Base-by-base conservation (phyloP, 2,113 vertebrate genomes). In the Centropus unirufus region DNA sequence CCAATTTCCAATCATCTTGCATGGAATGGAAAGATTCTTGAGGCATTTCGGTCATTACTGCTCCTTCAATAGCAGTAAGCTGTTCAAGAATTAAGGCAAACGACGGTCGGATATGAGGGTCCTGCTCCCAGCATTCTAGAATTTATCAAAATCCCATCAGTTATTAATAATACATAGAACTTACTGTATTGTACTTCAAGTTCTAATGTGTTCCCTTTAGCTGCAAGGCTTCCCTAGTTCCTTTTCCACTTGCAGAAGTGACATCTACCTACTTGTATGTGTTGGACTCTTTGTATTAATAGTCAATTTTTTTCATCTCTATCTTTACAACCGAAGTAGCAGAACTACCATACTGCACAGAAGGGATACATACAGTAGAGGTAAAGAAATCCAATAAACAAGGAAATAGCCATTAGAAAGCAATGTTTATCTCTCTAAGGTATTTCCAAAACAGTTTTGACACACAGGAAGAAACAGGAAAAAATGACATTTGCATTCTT, bases 1-100 rank as follows among this genome's bases (percentile, higher is more conserved):
- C 99, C 95, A 99, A 96, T n/a, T 99, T 99, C 99, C 99, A 99
- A 97, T 99, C 98, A 55, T 99, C 99, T 98, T 99, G 99, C 99
- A 99, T 99, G 89, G 99, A 99, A 96, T 99, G 99, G 91, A 99
- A 99, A 55, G 99, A 99, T 66, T 99, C 99, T 96, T 99, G 99
- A 36, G 99, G 99, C 99, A 99, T 99, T 63, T 99, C 99, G 58
- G 99, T 99, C 98, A 98, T 98, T 92, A 99, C 98, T 2, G 98
- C 98, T 97, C 98, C 98, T 95, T 99, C 99, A 32, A 99, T 98
- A 84, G 98, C 99, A 12, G 98, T 98, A 95, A 99, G 97, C 96
- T 99, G 99, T 94, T 99, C 99, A 97, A 99, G 98, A 97, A 99
- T 99, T 96, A 98, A 98, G 94, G 98, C 98, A 95, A 99, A 99